phyloP scores from a whole-genome alignment of 2,797 vertebrate species.

The Bradypodion ventrale region DNA sequence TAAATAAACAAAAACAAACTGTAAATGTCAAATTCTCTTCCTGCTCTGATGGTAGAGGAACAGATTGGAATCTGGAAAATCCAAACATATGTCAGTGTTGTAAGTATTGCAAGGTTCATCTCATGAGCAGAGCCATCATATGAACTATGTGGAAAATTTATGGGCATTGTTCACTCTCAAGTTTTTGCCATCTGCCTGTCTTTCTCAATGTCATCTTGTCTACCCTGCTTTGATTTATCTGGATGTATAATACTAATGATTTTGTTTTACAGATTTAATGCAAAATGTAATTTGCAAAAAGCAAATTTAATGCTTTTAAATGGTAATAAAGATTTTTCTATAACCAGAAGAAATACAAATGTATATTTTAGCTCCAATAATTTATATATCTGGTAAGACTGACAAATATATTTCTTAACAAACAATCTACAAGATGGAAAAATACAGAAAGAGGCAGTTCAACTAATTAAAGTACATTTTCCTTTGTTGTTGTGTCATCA shows the following conservation, averaged over 20 bases:
- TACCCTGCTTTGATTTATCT: background rate
- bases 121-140: background rate
- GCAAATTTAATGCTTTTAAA: slow-evolving; percentile 15
- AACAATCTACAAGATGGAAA: background rate
- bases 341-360: background rate
- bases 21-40: background rate
- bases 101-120: background rate
- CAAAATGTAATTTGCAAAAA: no score
- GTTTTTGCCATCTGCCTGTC: background rate
- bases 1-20: background rate
- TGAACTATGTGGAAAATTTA: background rate
- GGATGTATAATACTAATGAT: background rate
- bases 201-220: background rate
- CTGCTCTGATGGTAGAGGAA: background rate
- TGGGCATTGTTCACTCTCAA: background rate
- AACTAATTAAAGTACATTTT: background rate
- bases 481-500: no score
- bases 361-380: background rate
- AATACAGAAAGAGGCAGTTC: background rate
- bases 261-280: slow-evolving; percentile 5
- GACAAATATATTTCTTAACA: slow-evolving; percentile 39
- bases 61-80: background rate
- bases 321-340: slow-evolving; percentile 1
- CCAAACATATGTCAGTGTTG: background rate
- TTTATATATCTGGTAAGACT: background rate